Evolutionary conservation across 2,888 invertebrate species (phyloP).

Genomic region (Xylota segnis): DNA sequence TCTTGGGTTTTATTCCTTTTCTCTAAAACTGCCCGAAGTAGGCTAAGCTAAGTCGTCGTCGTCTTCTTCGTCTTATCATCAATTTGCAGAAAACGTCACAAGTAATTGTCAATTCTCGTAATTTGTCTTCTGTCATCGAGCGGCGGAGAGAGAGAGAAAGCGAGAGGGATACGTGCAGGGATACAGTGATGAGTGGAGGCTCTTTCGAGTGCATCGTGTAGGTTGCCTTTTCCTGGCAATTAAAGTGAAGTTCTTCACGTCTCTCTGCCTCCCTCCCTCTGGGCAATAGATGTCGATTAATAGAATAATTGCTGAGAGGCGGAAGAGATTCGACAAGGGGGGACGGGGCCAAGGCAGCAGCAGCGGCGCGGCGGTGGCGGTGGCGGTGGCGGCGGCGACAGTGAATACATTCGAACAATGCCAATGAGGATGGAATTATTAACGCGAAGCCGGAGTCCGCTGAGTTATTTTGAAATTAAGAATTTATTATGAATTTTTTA

Average conservation of each 20-base stretch:
- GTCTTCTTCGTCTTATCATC: slow-evolving; percentile 65
- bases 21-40: slow-evolving; percentile 30
- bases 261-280: background rate
- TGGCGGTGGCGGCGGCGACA: background rate
- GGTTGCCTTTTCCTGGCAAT: slow-evolving; percentile 61
- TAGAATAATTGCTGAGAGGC: slow-evolving; percentile 68
- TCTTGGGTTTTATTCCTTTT: slow-evolving; percentile 3
- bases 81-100: slow-evolving; percentile 74
- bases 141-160: background rate
- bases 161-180: background rate
- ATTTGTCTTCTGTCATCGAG: slow-evolving; percentile 69
- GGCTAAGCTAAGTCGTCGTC: slow-evolving; percentile 57
- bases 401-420: slow-evolving; percentile 63
- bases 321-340: slow-evolving; percentile 53
- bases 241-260: slow-evolving; percentile 39
- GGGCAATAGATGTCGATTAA: slow-evolving; percentile 72
- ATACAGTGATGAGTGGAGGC: background rate
- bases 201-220: slow-evolving; percentile 47
- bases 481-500: slow-evolving; percentile 63
- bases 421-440: slow-evolving; percentile 68
- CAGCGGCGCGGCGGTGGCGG: too few relatives aligned
- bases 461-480: slow-evolving; percentile 74
- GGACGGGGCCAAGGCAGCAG: background rate
- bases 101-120: slow-evolving; percentile 74
- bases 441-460: slow-evolving; percentile 43